Evolutionary conservation across 2,888 invertebrate genomes (phyloP), one percentile per base, ranked within the genome.

Genomic region (Cyclophora punctaria): DNA sequence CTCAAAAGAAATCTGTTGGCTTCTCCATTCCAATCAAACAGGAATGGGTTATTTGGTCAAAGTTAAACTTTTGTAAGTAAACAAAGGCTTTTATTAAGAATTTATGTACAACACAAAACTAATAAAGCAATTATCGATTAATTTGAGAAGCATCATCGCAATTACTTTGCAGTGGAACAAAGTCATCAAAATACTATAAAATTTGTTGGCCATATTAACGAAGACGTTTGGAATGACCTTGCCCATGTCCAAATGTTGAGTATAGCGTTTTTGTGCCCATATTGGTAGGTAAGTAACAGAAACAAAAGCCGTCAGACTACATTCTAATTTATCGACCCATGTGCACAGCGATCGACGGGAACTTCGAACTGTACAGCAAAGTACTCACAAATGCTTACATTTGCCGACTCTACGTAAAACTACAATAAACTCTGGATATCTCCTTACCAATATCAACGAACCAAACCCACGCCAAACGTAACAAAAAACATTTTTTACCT

Each of bases 401-500:
- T 42, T 45, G 7, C 7, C 35, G 45, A 45, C 35, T 7, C n/a
- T 45, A 45, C n/a, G n/a, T 35, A 3, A 5, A 4, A 40, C 40
- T 44, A 34, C 37, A 7, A 41, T n/a, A 6, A 4, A 41, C 46
- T 50, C 35, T 44, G 48, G 47, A 42, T 5, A 5, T 45, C 47
- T 42, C 43, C 49, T 50, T 51, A 66, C 55, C 56, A 57, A 58
- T 46, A 6, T 41, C 34, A 33, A 50, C 41, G n/a, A 40, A 35
- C 44, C 42, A 55, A 49, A 47, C 46, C 51, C 47, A 54, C 45
- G 53, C 50, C 45, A 78, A 75, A 82, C 80, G 84, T 83, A 82
- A 76, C 20, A 20, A 78, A 80, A 78, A 75, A 59, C 63, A 75
- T 80, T 80, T 73, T 80, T 82, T 87, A 89, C 89, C 89, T 89